Evolutionary conservation across 1,140 invertebrate genomes (phyloP).

Genomic region (Aphelenchoides besseyi): DNA sequence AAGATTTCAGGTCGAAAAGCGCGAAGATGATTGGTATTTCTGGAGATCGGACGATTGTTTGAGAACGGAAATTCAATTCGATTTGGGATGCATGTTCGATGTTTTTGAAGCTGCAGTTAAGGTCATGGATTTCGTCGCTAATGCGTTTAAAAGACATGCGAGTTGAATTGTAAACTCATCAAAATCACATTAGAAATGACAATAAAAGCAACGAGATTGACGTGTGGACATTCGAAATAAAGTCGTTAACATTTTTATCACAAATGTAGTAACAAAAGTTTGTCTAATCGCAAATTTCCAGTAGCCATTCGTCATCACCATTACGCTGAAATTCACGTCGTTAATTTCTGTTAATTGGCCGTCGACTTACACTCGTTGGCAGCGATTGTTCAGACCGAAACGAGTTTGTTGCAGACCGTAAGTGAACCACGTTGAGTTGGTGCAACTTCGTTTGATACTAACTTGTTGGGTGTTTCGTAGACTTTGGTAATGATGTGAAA

Average conservation of each 20-base stretch:
- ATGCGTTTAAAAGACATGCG: not conserved
- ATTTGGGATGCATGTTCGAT: too few species aligned
- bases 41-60: too few species aligned
- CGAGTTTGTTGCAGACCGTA: not conserved
- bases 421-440: not conserved
- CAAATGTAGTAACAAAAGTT: conserved; percentile 9
- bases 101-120: not conserved
- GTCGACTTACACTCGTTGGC: not conserved
- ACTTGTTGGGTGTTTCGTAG: conserved; percentile 4
- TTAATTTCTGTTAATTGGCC: not conserved
- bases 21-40: too few species aligned
- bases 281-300: not conserved
- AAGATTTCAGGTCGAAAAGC: too few species aligned
- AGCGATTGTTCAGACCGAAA: not conserved
- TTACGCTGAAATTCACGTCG: not conserved
- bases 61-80: too few species aligned
- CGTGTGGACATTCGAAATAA: too few species aligned
- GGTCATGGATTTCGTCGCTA: not conserved
- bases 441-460: conserved; percentile 5
- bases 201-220: too few species aligned
- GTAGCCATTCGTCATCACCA: not conserved
- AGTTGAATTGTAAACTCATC: not conserved
- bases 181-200: not conserved
- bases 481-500: conserved; percentile 5
- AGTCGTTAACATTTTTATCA: not conserved